phyloP scores from a whole-genome alignment of 2,113 vertebrate genomes.

The Haemorhous mexicanus region DNA sequence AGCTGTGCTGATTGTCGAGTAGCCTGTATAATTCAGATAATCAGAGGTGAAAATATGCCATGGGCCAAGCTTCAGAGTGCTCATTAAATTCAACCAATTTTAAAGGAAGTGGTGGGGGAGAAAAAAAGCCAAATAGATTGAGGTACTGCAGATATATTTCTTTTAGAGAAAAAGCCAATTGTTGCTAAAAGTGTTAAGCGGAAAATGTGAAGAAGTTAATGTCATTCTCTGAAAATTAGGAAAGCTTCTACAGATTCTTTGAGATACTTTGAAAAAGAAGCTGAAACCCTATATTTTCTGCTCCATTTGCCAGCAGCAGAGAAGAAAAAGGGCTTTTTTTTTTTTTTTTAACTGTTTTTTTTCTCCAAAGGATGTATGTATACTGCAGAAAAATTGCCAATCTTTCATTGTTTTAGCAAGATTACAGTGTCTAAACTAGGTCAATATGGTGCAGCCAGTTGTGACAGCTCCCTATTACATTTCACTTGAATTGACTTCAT shows the following conservation, averaged over 20 bases:
- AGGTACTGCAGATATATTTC: not conserved
- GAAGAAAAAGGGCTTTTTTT: not conserved
- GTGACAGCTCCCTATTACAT: not conserved
- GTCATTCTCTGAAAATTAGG: not conserved
- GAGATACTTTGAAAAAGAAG: not conserved
- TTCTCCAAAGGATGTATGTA: not conserved
- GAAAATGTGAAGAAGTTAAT: not conserved
- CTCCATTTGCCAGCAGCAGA: not conserved
- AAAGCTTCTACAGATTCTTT: not conserved
- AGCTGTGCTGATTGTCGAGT: not conserved
- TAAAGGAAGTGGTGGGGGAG: not conserved
- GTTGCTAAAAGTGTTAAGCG: not conserved
- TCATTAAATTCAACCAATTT: conserved; percentile 2
- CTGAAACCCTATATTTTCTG: not conserved
- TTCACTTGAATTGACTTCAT: not conserved
- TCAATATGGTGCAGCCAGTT: not conserved
- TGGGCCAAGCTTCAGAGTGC: not conserved
- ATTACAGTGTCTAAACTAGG: not conserved
- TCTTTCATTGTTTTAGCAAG: not conserved
- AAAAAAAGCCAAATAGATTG: not conserved
- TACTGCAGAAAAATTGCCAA: not conserved
- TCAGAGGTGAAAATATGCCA: not conserved
- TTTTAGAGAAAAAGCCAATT: not conserved
- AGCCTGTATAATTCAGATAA: not conserved
- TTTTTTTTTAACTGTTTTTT: not conserved